Evolutionary conservation across 1,140 invertebrate species (phyloP).

Genomic region (Druon quercuslanigerum): DNA sequence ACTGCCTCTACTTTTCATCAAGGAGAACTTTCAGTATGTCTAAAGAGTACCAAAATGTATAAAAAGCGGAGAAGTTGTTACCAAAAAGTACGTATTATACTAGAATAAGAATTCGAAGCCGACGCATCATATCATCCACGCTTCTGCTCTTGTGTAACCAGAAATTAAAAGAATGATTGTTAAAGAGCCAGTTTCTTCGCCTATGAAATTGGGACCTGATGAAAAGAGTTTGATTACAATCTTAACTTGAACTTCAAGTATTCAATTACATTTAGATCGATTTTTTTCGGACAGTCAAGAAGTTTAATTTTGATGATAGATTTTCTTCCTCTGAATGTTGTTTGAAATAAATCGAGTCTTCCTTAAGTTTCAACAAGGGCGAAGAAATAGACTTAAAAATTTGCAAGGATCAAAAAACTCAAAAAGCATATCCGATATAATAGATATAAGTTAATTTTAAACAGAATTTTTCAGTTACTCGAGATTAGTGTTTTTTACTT

Average conservation of each 20-base stretch:
- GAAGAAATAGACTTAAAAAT: background rate
- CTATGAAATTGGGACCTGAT: background rate
- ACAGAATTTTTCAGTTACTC: background rate
- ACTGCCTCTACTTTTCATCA: constrained; percentile 74
- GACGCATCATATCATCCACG: constrained; percentile 11
- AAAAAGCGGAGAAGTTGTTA: constrained; percentile 8
- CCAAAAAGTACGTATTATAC: constrained; percentile 29
- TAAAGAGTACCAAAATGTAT: constrained; percentile 60
- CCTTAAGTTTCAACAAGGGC: background rate
- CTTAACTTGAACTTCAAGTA: no score
- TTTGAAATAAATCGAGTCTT: background rate
- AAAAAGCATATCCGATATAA: background rate
- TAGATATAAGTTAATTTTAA: background rate
- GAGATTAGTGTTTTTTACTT: constrained; percentile 7
- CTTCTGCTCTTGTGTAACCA: constrained; percentile 3
- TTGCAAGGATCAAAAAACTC: background rate
- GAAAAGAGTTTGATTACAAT: no score
- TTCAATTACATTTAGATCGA: no score
- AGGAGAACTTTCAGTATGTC: constrained; percentile 84
- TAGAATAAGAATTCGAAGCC: background rate
- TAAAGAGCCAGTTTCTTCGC: background rate
- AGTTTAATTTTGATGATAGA: no score
- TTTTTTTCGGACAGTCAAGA: no score
- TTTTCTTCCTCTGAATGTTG: background rate
- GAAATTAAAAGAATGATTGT: background rate